Conservation (phyloP, 1,140 invertebrate genomes). For the Hycleus cichorii region DNA sequence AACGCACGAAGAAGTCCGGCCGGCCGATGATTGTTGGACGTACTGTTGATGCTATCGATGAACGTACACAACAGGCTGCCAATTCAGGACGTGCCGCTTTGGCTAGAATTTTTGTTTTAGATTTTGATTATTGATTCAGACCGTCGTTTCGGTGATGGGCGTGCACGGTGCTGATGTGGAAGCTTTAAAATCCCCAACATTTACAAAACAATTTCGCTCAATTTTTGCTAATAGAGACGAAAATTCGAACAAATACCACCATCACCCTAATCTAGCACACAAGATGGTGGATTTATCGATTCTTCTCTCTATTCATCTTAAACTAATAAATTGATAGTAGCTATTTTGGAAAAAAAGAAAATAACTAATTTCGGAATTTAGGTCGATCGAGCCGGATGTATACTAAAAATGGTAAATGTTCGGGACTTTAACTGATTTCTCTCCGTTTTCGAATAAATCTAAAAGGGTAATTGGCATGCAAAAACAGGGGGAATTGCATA, state of each 20-base stretch:
- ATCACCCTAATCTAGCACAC: too few relatives aligned
- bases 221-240: neutral
- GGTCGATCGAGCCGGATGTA: too few relatives aligned
- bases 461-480: too few relatives aligned
- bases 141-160: constrained; percentile 38
- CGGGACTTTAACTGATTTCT: too few relatives aligned
- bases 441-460: too few relatives aligned
- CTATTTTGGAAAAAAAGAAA: neutral
- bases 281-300: too few relatives aligned
- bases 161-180: constrained; percentile 42
- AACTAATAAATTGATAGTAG: too few relatives aligned
- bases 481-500: too few relatives aligned
- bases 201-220: constrained; percentile 31
- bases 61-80: constrained; percentile 41
- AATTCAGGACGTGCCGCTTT: constrained; percentile 51
- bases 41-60: constrained; percentile 26
- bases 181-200: constrained; percentile 40
- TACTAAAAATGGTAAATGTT: too few relatives aligned
- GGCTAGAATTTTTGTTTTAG: constrained; percentile 43
- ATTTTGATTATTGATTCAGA: constrained; percentile 20
- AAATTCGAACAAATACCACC: too few relatives aligned
- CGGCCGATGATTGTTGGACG: constrained; percentile 65
- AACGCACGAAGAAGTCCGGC: constrained; percentile 66
- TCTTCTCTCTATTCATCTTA: too few relatives aligned
- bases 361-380: neutral